Evolutionary conservation across 1,140 invertebrate genomes (phyloP).

Genomic region (Euura lappo): DNA sequence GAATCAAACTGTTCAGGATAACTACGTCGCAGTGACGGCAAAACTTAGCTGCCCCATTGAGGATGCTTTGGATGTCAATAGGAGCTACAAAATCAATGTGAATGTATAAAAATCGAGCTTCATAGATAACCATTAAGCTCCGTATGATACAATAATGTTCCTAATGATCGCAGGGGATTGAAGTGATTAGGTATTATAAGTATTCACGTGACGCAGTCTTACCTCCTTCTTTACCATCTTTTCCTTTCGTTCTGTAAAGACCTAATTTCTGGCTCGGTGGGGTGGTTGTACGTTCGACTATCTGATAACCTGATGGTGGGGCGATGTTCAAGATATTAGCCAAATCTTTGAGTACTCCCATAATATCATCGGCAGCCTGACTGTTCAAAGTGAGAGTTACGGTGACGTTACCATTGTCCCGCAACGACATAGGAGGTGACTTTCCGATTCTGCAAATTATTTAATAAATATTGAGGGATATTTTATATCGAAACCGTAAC

Average conservation of each 20-base stretch:
- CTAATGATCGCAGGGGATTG: too few relatives aligned
- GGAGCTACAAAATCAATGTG: constrained; percentile 61
- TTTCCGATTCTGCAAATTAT: constrained; percentile 44
- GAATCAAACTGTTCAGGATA: constrained; percentile 80
- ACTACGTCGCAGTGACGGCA: constrained; percentile 92
- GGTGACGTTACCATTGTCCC: constrained; percentile 85
- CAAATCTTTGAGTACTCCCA: constrained; percentile 86
- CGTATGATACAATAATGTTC: too few relatives aligned
- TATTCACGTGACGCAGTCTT: constrained; percentile 24
- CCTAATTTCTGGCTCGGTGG: constrained; percentile 82
- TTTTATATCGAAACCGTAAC: too few relatives aligned
- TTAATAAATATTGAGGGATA: not conserved
- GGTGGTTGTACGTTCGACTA: constrained; percentile 79
- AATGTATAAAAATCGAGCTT: constrained; percentile 14
- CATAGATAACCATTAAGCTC: not conserved
- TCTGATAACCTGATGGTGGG: constrained; percentile 83
- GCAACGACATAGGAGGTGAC: constrained; percentile 67
- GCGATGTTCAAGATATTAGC: constrained; percentile 92
- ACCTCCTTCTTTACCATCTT: constrained; percentile 84
- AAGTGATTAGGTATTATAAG: too few relatives aligned
- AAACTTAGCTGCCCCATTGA: constrained; percentile 88
- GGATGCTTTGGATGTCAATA: constrained; percentile 87
- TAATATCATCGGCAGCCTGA: constrained; percentile 89
- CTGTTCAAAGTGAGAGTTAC: constrained; percentile 91
- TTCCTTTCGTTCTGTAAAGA: constrained; percentile 79